Evolutionary conservation across 2,888 invertebrate genomes (phyloP), one percentile per base, ranked within the genome.

Genomic region (Spialia ferax): DNA sequence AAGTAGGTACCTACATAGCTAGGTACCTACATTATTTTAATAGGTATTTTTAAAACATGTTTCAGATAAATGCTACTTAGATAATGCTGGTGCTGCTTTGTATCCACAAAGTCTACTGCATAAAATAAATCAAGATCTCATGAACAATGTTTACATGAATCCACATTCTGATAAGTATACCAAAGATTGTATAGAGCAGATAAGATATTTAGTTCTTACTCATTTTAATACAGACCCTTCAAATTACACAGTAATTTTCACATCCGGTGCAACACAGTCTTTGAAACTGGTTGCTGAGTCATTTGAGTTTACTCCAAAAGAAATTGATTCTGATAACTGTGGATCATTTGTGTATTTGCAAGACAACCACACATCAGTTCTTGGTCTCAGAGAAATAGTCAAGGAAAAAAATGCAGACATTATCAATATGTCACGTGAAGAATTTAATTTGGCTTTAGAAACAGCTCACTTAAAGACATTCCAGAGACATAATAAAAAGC

Each of bases 321-420:
- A 82, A 60, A 72, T 74, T 65, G 77, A 84, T 69, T 74, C 72
- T 4, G 67, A 71, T 59, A 79, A 84, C 26, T 79, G 79, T 68
- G 97, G 97, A 1, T 91, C 94, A 61, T 97, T 98, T 82, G 95
- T 96, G 8, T 98, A 98, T 84, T 93, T 97, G 63, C 95, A 96
- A 82, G 99, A 99, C 85, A 99, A 98, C 83, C 99, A 99, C 84
- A 99, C 99, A 0, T 99, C 99, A 1, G 98, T 99, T 0, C 93
- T 99, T 69, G 99, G 99, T 11, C 96, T 99, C 95, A 94, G 99
- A 81, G 97, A 97, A 85, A 81, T 97, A 63, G 96, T 97, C 1
- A 78, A 85, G 70, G 86, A 89, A n/a, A 94, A 88, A 74, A 94
- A 95, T 70, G 94, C 94, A 13, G 86, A 95, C 63, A 84, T 95